A percentile compares a stretch with the other conserved stretches of the same genome.
phyloP scores from a whole-genome alignment of 2,113 vertebrate genomes.

The Trachemys scripta region DNA sequence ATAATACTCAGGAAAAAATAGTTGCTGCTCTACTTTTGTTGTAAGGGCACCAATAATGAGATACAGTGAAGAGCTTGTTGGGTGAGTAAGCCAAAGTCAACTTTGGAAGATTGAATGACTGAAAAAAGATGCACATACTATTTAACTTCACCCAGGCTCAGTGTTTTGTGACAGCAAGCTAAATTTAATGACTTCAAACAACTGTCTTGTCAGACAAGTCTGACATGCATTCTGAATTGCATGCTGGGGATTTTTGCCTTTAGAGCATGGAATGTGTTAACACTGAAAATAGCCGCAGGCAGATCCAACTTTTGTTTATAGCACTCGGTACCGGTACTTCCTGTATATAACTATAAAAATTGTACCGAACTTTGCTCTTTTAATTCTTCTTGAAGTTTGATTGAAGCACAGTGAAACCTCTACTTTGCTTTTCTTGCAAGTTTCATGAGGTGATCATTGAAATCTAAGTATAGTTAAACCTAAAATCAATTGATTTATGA shows the following conservation, averaged over 20 bases:
- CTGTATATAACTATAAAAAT: conserved; percentile 4
- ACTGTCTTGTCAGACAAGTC: conserved; percentile 36
- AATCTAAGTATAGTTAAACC: neutral
- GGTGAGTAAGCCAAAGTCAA: neutral
- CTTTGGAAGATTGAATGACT: conserved; percentile 24
- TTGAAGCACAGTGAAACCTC: neutral
- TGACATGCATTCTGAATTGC: conserved; percentile 25
- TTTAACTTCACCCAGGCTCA: neutral
- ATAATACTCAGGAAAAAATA: neutral
- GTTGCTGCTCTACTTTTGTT: neutral
- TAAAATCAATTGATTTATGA: neutral
- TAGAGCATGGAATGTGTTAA: conserved; percentile 40
- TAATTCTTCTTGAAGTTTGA: neutral
- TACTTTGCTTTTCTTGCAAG: neutral
- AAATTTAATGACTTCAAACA: conserved; percentile 48
- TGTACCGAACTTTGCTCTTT: conserved; percentile 54
- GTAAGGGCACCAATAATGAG: neutral
- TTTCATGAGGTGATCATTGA: neutral
- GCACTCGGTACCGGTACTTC: conserved; percentile 48
- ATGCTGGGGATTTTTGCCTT: conserved; percentile 54
- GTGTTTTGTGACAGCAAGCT: conserved; percentile 18
- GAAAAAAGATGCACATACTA: neutral
- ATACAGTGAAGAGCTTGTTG: neutral
- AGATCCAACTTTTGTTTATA: conserved; percentile 68
- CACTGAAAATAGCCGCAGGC: conserved; percentile 61